These are phyloP conservation scores for Hyposoter dolosus DNA, from an alignment of 2,888 invertebrate species.

Conservation along the genomic window DNA sequence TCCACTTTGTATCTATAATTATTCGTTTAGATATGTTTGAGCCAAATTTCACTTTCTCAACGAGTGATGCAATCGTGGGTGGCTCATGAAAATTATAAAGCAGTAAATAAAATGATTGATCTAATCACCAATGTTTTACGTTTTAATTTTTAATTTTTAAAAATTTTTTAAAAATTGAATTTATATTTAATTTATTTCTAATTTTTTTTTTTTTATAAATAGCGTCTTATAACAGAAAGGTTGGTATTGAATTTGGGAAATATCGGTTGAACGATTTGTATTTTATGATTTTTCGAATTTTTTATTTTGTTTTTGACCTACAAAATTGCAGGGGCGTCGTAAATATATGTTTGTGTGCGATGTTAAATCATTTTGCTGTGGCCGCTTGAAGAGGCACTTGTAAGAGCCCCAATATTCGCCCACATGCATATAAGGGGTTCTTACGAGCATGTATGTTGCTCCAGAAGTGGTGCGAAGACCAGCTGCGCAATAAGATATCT, in stretches of 20 bases:
- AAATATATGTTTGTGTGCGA: constrained; percentile 2
- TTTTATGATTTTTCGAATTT: not conserved
- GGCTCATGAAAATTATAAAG: not conserved
- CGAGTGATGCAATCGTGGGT: not conserved
- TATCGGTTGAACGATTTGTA: no score
- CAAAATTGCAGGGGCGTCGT: not conserved
- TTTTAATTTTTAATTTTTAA: no score
- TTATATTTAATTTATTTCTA: not conserved
- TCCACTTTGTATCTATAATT: constrained; percentile 14
- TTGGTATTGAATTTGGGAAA: no score
- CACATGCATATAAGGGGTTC: constrained; percentile 33
- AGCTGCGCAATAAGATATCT: constrained; percentile 68
- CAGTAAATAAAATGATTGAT: no score
- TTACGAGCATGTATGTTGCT: constrained; percentile 32
- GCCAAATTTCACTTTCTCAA: not conserved
- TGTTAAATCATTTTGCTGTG: constrained; percentile 29
- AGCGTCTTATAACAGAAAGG: no score
- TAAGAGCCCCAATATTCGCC: constrained; percentile 55
- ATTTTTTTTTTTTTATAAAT: no score
- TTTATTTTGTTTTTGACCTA: not conserved
- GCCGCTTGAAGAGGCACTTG: constrained; percentile 54
- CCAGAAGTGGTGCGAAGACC: constrained; percentile 67
- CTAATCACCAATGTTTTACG: not conserved
- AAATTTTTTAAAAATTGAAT: not conserved
- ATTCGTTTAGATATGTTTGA: not conserved